These are phyloP conservation scores for Poeciliopsis presidionis DNA, from an alignment of 2,797 vertebrate genomes.

Conservation along the genomic window DNA sequence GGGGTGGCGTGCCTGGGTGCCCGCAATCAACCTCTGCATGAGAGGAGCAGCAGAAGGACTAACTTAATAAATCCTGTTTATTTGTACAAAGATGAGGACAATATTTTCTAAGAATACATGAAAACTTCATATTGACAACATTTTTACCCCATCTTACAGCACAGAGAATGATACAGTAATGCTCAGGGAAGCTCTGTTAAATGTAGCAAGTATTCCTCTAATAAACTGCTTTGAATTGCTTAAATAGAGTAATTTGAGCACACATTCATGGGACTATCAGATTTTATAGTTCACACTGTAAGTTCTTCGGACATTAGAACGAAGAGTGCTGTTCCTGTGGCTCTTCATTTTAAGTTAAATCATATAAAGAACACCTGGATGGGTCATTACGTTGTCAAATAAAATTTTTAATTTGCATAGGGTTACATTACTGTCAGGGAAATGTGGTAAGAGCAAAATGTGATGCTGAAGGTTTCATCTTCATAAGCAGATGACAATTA, in stretches of 20 bases:
- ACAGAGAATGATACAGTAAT: background rate
- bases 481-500: background rate
- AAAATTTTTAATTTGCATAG: background rate
- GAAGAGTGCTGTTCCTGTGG: background rate
- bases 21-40: constrained; percentile 93
- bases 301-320: background rate
- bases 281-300: background rate
- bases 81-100: background rate
- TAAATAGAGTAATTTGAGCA: background rate
- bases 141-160: background rate
- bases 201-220: background rate
- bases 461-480: background rate
- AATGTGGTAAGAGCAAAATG: background rate
- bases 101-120: background rate
- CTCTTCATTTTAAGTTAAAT: background rate
- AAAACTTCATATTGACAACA: background rate
- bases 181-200: background rate
- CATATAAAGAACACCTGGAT: constrained; percentile 10
- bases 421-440: background rate
- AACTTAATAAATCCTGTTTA: constrained; percentile 13
- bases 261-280: background rate
- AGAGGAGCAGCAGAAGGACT: constrained; percentile 22
- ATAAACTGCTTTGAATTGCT: constrained; percentile 2
- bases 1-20: constrained; percentile 91
- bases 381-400: constrained; percentile 13